Conservation (phyloP, 2,888 invertebrate species). For the Carcina quercana region DNA sequence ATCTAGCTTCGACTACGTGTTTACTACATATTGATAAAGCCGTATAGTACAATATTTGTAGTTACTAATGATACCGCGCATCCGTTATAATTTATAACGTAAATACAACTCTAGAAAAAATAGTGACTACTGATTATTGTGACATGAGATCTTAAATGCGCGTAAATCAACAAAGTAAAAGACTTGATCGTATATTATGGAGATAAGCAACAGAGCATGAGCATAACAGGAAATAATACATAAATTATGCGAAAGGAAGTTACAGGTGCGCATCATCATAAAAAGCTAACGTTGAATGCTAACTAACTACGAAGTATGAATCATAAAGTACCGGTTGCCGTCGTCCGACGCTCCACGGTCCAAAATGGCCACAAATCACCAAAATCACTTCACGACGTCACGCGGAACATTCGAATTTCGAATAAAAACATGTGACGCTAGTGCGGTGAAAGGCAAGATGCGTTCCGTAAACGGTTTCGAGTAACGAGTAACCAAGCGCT, state of each 20-base stretch:
- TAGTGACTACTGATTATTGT: too few relatives aligned
- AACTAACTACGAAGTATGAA: conserved; percentile 54
- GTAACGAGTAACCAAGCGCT: conserved; percentile 57
- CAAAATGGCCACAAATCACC: conserved; percentile 63
- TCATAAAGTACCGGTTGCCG: conserved; percentile 50
- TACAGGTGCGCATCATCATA: conserved; percentile 18
- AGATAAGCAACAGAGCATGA: conserved; percentile 7
- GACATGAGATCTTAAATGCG: too few relatives aligned
- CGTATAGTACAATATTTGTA: too few relatives aligned
- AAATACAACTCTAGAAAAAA: too few relatives aligned
- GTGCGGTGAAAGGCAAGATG: conserved; percentile 68
- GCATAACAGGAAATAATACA: conserved; percentile 4
- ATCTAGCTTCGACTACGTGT: too few relatives aligned
- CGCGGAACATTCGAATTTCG: conserved; percentile 46
- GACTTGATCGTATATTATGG: too few relatives aligned
- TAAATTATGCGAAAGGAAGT: conserved; percentile 11
- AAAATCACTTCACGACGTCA: conserved; percentile 65
- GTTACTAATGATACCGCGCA: too few relatives aligned
- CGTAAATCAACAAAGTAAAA: too few relatives aligned
- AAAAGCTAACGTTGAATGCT: conserved; percentile 48
- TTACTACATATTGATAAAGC: too few relatives aligned
- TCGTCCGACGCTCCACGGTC: conserved; percentile 36
- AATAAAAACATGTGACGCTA: conserved; percentile 50
- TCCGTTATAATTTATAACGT: too few relatives aligned
- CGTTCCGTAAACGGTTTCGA: conserved; percentile 57